These are phyloP conservation scores for Hafferia zeledoni DNA, from an alignment of 2,797 vertebrate genomes.

Conservation along the genomic window DNA sequence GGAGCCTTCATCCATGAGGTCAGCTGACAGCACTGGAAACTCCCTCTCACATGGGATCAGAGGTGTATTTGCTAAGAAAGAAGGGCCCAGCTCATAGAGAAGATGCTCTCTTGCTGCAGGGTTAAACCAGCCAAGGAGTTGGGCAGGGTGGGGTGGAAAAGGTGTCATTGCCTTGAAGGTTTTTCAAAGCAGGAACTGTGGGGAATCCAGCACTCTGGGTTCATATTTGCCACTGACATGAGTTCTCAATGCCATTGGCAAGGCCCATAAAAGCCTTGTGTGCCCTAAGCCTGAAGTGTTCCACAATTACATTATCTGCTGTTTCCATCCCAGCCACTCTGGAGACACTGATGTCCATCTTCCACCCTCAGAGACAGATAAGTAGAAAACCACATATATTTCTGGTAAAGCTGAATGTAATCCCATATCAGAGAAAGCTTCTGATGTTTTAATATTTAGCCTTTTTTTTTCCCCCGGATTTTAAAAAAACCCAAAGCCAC, in stretches of 20 bases:
- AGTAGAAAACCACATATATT: not conserved
- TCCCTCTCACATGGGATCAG: not conserved
- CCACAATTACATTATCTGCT: not conserved
- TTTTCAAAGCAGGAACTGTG: not conserved
- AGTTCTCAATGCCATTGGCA: not conserved
- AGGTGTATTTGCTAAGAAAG: not conserved
- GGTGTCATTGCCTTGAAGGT: not conserved
- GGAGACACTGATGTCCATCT: not conserved
- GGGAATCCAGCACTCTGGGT: not conserved
- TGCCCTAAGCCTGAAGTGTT: not conserved
- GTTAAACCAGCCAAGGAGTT: not conserved
- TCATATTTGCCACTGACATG: not conserved
- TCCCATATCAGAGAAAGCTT: not conserved
- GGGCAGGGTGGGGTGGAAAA: accelerated
- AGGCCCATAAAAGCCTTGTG: not conserved
- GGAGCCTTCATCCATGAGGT: not conserved
- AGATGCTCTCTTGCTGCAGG: not conserved
- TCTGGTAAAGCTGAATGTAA: not conserved
- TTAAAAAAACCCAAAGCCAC: not conserved
- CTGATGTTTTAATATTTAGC: not conserved
- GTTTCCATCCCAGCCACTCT: not conserved
- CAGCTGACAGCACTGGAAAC: not conserved
- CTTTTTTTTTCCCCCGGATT: not conserved
- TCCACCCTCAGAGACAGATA: not conserved
- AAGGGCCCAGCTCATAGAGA: not conserved